These are phyloP conservation scores for Paedocypris micromegethes DNA, from an alignment of 2,797 vertebrate species.

Conservation along the genomic window DNA sequence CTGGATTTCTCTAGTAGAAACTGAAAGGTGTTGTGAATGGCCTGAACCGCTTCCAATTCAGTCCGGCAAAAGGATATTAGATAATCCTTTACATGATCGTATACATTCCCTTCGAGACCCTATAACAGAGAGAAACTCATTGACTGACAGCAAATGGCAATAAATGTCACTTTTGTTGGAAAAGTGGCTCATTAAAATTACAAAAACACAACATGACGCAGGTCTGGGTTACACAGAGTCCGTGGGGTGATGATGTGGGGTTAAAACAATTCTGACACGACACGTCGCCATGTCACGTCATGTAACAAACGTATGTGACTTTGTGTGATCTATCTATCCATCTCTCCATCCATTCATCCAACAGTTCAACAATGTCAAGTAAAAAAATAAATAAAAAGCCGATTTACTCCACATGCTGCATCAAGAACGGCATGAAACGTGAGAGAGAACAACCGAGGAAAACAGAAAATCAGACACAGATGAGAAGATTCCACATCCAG, in stretches of 20 bases:
- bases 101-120: constrained; percentile 90
- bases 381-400: not conserved
- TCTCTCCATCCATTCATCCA: no score
- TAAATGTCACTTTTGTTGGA: no score
- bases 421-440: no score
- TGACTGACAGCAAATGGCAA: not conserved
- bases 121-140: constrained; percentile 43
- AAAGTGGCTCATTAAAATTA: no score
- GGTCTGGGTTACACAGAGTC: no score
- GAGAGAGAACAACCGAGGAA: constrained; percentile 8
- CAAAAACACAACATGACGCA: no score
- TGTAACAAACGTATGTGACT: no score
- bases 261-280: no score
- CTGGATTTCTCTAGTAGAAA: constrained; percentile 93
- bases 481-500: not conserved
- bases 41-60: constrained; percentile 89
- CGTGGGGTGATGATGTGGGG: no score
- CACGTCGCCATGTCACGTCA: no score
- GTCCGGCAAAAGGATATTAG: constrained; percentile 89
- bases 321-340: no score
- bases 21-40: constrained; percentile 93
- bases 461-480: not conserved
- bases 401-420: not conserved
- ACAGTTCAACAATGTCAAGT: not conserved
- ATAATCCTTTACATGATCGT: constrained; percentile 95